Evolutionary conservation across 2,113 vertebrate genomes (phyloP).

Genomic region (Crotalus viridis): DNA sequence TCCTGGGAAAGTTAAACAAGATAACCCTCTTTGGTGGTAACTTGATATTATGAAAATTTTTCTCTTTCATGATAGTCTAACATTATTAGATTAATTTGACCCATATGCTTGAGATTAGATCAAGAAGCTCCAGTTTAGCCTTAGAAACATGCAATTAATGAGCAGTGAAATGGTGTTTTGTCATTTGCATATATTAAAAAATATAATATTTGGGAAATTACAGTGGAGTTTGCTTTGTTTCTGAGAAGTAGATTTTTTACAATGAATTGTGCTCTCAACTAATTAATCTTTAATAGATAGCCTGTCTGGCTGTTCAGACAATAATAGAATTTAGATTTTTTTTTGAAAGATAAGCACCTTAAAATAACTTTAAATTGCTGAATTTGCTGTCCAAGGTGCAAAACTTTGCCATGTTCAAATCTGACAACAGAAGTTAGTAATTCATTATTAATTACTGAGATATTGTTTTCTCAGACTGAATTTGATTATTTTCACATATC

Average conservation of each 20-base stretch:
- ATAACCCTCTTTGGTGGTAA: neutral
- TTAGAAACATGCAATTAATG: neutral
- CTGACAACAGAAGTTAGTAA: neutral
- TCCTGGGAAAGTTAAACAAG: neutral
- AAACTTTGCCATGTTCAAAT: neutral
- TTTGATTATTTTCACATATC: neutral
- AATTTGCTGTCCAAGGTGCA: neutral
- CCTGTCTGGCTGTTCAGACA: neutral
- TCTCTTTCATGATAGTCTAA: neutral
- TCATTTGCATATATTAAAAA: neutral
- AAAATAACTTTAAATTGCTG: neutral
- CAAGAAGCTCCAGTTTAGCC: neutral
- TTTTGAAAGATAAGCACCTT: neutral
- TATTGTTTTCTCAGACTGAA: neutral
- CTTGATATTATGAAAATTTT: neutral
- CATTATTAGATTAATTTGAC: neutral
- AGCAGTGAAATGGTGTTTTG: neutral
- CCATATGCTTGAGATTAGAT: neutral
- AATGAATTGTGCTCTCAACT: neutral
- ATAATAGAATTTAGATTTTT: neutral
- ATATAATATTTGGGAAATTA: neutral
- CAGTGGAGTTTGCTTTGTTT: neutral
- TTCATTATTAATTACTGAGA: neutral
- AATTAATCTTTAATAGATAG: neutral
- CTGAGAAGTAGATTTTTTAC: neutral